These are phyloP conservation scores for Agelastica alni DNA, from an alignment of 2,888 invertebrate species.

Conservation along the genomic window DNA sequence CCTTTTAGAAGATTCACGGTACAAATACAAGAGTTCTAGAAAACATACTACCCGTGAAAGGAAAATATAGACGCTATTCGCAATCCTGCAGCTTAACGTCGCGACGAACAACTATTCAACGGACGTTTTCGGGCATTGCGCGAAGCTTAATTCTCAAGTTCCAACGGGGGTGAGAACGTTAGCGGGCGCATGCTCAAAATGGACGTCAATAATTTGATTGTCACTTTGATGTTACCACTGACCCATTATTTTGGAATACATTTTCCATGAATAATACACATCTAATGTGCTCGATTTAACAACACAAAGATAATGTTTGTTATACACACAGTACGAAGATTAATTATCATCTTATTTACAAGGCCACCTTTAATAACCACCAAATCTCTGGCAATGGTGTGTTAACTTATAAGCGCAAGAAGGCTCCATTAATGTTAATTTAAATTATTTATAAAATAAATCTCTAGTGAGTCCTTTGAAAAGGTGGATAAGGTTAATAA, in stretches of 20 bases:
- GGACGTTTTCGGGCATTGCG: conserved; percentile 9
- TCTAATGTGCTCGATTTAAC: no score
- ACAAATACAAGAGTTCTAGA: conserved; percentile 15
- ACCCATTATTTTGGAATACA: conserved; percentile 30
- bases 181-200: conserved; percentile 30
- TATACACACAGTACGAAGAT: no score
- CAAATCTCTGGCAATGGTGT: no score
- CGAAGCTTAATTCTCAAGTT: conserved; percentile 7
- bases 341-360: no score
- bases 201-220: conserved; percentile 42
- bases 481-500: no score
- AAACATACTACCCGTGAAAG: conserved; percentile 15
- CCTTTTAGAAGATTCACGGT: conserved; percentile 11
- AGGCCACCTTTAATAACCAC: no score
- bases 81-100: conserved; percentile 13
- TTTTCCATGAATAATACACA: conserved; percentile 8
- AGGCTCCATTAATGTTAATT: no score
- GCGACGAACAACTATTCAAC: conserved; percentile 20
- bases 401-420: no score
- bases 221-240: conserved; percentile 37
- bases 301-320: no score
- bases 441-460: no score
- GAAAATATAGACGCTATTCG: conserved; percentile 11
- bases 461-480: no score
- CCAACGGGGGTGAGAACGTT: background rate